Evolutionary conservation across 2,888 invertebrate genomes (phyloP).

Genomic region (Piscicola geometra): DNA sequence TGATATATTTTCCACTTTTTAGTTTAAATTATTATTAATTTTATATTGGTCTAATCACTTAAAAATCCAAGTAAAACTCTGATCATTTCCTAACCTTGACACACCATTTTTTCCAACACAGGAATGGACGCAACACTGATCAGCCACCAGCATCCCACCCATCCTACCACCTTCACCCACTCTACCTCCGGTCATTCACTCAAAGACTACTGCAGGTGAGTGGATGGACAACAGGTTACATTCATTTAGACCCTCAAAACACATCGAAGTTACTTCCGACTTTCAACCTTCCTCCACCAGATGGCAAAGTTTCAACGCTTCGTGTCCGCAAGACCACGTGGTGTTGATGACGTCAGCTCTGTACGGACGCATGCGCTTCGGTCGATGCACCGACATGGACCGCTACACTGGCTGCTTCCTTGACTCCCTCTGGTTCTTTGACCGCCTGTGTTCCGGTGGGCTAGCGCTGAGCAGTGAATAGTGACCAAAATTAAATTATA

Average conservation of each 20-base stretch:
- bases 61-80: background rate
- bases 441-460: slow-evolving; percentile 41
- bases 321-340: slow-evolving; percentile 32
- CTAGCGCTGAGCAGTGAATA: too few species aligned
- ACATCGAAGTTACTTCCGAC: background rate
- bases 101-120: background rate
- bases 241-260: too few species aligned
- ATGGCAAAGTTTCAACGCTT: slow-evolving; percentile 37
- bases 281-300: background rate
- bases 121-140: background rate
- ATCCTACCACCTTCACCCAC: slow-evolving; percentile 5
- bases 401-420: slow-evolving; percentile 40
- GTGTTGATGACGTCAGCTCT: slow-evolving; percentile 36
- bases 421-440: slow-evolving; percentile 40
- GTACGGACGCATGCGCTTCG: slow-evolving; percentile 42
- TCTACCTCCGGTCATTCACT: slow-evolving; percentile 2
- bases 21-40: too few species aligned
- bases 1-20: too few species aligned
- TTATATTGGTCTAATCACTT: too few species aligned
- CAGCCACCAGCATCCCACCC: slow-evolving; percentile 3
- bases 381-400: slow-evolving; percentile 41
- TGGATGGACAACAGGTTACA: too few species aligned
- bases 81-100: background rate
- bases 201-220: slow-evolving; percentile 10
- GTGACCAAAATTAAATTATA: too few species aligned